A percentile compares a stretch with the other conserved stretches of the same genome.
Conservation (phyloP, 2,888 invertebrate genomes). For the Candidula unifasciata region DNA sequence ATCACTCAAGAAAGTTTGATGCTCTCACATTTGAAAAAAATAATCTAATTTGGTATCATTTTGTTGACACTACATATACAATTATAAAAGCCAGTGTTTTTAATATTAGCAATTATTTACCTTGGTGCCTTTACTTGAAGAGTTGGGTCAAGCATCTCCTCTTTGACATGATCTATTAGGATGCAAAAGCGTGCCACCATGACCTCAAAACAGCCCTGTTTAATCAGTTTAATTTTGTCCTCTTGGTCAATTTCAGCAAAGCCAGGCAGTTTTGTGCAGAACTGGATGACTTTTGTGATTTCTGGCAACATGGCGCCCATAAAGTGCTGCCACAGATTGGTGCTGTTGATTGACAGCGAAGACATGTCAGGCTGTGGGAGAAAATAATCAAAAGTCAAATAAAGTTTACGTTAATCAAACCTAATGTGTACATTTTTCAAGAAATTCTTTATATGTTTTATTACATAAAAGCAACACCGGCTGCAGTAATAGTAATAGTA, state of each 20-base stretch:
- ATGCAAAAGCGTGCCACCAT: constrained; percentile 74
- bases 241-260: constrained; percentile 64
- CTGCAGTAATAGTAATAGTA: constrained; percentile 28
- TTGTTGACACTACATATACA: too few relatives aligned
- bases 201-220: constrained; percentile 77
- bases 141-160: constrained; percentile 75
- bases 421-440: background rate
- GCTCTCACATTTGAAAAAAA: too few relatives aligned
- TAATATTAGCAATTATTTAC: constrained; percentile 57
- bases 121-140: constrained; percentile 73
- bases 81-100: too few relatives aligned
- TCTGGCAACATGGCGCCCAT: constrained; percentile 74
- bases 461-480: background rate
- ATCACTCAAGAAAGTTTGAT: too few relatives aligned
- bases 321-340: constrained; percentile 71
- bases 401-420: background rate
- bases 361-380: constrained; percentile 65
- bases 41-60: too few relatives aligned
- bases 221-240: constrained; percentile 77
- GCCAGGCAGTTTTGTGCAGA: constrained; percentile 77
- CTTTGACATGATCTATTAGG: constrained; percentile 71
- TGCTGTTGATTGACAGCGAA: constrained; percentile 61
- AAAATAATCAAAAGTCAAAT: background rate
- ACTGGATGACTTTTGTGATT: constrained; percentile 76
- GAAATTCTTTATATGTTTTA: background rate